These are phyloP conservation scores for Hippoglossus hippoglossus DNA, from an alignment of 2,797 vertebrate genomes.

Conservation along the genomic window DNA sequence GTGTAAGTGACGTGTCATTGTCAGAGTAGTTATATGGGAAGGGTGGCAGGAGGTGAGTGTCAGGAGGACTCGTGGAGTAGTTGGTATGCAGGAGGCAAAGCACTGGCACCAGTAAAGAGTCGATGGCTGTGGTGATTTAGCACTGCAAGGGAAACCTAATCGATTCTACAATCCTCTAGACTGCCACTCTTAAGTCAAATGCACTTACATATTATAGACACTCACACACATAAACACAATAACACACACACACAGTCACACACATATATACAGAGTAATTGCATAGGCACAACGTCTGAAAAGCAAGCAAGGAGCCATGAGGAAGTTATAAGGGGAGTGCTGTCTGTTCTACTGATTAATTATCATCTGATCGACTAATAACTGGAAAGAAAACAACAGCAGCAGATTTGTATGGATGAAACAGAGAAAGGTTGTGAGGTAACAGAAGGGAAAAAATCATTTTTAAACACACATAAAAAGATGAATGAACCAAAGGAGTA, in stretches of 20 bases:
- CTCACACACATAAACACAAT: conserved; percentile 10
- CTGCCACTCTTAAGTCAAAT: conserved; percentile 63
- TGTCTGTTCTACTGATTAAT: neutral
- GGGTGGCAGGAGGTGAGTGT: conserved; percentile 42
- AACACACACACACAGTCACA: neutral
- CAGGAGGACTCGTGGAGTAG: conserved; percentile 26
- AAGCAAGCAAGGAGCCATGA: conserved; percentile 17
- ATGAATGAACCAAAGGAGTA: conserved; percentile 35
- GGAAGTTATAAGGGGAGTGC: conserved; percentile 16
- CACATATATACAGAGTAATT: conserved; percentile 13
- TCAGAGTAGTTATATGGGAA: conserved; percentile 24
- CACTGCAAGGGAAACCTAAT: conserved; percentile 58
- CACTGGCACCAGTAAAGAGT: conserved; percentile 46
- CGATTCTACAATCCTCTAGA: conserved; percentile 62
- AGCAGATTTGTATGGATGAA: conserved; percentile 15
- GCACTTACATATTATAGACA: conserved; percentile 46
- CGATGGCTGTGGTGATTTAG: conserved; percentile 66
- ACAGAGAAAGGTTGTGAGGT: neutral
- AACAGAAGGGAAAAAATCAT: conserved; percentile 9
- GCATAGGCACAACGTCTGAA: conserved; percentile 4
- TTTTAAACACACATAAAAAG: conserved; percentile 22
- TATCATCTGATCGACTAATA: neutral
- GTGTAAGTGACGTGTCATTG: conserved; percentile 21
- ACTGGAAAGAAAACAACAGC: conserved; percentile 3
- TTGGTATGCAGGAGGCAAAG: conserved; percentile 67